A percentile compares a stretch with the other conserved stretches of the same genome.
phyloP scores from a whole-genome alignment of 2,888 invertebrate species.

The Ornithoptera alexandrae region DNA sequence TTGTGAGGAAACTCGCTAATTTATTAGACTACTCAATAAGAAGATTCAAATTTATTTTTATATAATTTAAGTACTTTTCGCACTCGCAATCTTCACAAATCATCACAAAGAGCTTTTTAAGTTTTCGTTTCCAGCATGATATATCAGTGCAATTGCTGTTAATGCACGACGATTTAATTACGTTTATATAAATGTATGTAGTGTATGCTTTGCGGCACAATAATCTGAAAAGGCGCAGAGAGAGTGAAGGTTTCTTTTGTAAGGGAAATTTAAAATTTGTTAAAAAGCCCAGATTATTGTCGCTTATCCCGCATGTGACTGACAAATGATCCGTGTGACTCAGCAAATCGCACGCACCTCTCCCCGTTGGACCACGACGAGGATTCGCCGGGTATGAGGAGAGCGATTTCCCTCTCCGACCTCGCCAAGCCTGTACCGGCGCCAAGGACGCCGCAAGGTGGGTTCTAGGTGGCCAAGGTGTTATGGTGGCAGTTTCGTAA shows the following conservation, averaged over 20 bases:
- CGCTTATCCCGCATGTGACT: slow-evolving; percentile 34
- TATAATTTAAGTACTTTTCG: slow-evolving; percentile 31
- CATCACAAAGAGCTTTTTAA: slow-evolving; percentile 31
- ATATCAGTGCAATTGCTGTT: slow-evolving; percentile 13
- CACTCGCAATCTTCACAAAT: slow-evolving; percentile 50
- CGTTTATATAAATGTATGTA: slow-evolving; percentile 19
- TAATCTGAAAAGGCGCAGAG: slow-evolving; percentile 13
- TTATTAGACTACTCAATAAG: background rate
- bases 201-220: slow-evolving; percentile 25
- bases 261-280: background rate
- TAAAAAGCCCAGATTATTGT: slow-evolving; percentile 23
- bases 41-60: background rate
- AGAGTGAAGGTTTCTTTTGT: background rate
- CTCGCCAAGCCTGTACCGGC: slow-evolving; percentile 82
- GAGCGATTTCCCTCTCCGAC: slow-evolving; percentile 90
- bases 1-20: slow-evolving; percentile 40
- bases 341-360: slow-evolving; percentile 60
- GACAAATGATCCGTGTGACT: slow-evolving; percentile 45
- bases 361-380: slow-evolving; percentile 64
- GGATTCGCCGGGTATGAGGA: slow-evolving; percentile 82
- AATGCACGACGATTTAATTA: slow-evolving; percentile 22
- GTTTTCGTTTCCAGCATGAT: slow-evolving; percentile 30
- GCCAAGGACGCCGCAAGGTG: slow-evolving; percentile 82
- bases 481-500: slow-evolving; percentile 14
- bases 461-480: slow-evolving; percentile 41